Evolutionary conservation across 2,797 vertebrate species (phyloP), one percentile per base, ranked within the genome.

Genomic region (Smutsia gigantea): DNA sequence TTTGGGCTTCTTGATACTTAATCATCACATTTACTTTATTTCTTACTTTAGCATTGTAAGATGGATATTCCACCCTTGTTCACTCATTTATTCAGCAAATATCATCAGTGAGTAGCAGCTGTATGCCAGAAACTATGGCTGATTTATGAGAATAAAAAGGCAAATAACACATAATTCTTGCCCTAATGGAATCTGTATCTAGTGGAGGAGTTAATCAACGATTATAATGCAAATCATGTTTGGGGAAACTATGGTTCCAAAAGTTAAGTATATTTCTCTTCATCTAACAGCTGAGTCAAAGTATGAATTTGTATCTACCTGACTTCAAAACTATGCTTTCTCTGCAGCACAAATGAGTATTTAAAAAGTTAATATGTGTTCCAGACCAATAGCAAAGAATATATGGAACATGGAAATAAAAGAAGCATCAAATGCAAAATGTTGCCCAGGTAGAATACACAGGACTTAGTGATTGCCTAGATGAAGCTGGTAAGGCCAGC

Each of bases 61-160:
- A 10, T 77, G 68, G 39, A 66, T 37, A 53, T 59, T 66, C 53
- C 34, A 71, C 2, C 25, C n/a, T 55, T 13, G 59, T 74, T 83
- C 69, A 74, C 51, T 91, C 49, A 46, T 27, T 93, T 61, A 92
- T 72, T 94, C 42, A 90, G 29, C 37, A 87, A 94, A 93, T 39
- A 69, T 5, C 10, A 85, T 39, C 53, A 51, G 31, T 64, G n/a
- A 90, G 13, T 64, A 75, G 19, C 69, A 66, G 82, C 42, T 46
- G 1, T 68, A 5, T 46, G 27, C 51, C 39, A 59, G n/a, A 75
- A 85, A 29, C 27, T 92, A 25, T 72, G 25, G 14, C 64, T 64
- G 61, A 84, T 55, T 93, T 72, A 68, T 64, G n/a, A 83, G 7
- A 59, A 71, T 66, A 59, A 77, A 64, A 51, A 74, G 5, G 46